Conservation (phyloP, 2,113 vertebrate genomes). For the Phrynocephalus versicolor region DNA sequence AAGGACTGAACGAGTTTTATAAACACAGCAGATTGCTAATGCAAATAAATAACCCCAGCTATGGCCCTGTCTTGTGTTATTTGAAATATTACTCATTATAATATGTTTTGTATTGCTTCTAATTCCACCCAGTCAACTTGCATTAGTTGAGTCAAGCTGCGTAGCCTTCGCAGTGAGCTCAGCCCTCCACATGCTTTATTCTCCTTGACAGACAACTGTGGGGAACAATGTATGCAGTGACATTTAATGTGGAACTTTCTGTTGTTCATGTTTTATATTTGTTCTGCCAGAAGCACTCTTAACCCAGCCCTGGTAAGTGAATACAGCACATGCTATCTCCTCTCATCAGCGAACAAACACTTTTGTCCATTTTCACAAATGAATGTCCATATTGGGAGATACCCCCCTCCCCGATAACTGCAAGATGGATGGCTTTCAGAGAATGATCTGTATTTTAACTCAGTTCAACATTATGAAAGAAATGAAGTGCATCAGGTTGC, state of each 20-base stretch:
- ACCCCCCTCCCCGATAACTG: not conserved
- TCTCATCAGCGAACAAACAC: not conserved
- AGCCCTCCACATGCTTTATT: conserved; percentile 40
- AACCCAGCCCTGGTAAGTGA: conserved; percentile 6
- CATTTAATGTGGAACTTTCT: conserved; percentile 30
- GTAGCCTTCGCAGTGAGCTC: conserved; percentile 23
- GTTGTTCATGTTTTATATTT: conserved; percentile 40
- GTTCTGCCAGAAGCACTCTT: conserved; percentile 34
- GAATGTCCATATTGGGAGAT: not conserved
- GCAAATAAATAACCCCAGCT: conserved; percentile 40
- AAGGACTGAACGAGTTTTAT: not conserved
- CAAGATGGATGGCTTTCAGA: not conserved
- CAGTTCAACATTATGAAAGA: not conserved
- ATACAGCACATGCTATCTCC: not conserved
- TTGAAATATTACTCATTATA: conserved; percentile 50
- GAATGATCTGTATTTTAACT: not conserved
- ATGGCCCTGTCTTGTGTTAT: conserved; percentile 28
- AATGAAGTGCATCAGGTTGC: not conserved
- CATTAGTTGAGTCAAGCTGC: conserved; percentile 52
- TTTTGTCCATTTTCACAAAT: not conserved
- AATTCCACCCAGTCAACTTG: conserved; percentile 32
- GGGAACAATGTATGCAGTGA: conserved; percentile 35
- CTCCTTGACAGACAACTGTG: conserved; percentile 12
- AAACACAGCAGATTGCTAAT: conserved; percentile 44
- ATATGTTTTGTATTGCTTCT: conserved; percentile 35